These are phyloP conservation scores for Chrysolina haemoptera DNA, from an alignment of 2,888 invertebrate genomes.

Conservation along the genomic window DNA sequence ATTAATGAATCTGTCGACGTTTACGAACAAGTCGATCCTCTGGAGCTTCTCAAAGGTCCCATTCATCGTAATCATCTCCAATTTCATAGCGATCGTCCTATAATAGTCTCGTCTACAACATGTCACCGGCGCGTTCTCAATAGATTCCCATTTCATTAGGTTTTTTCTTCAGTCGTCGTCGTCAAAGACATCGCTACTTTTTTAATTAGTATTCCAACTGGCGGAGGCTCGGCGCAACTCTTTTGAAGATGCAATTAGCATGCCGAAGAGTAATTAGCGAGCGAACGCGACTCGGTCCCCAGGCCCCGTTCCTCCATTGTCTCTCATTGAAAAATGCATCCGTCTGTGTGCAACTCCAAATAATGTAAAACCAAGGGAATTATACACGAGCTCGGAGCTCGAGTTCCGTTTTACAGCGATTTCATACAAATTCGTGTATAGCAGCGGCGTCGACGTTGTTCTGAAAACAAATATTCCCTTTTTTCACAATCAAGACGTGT, in stretches of 20 bases:
- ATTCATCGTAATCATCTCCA: neutral
- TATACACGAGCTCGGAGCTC: conserved; percentile 49
- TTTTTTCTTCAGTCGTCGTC: conserved; percentile 15
- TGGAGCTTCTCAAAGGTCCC: neutral
- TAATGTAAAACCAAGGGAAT: conserved; percentile 55
- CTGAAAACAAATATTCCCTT: too few species aligned
- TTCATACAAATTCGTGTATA: conserved; percentile 22
- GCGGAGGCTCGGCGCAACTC: conserved; percentile 45
- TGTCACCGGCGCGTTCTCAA: neutral
- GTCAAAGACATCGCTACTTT: conserved; percentile 47
- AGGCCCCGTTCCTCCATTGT: conserved; percentile 33
- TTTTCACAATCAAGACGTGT: too few species aligned
- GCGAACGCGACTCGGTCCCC: conserved; percentile 34
- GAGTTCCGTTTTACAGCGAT: conserved; percentile 33
- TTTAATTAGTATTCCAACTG: conserved; percentile 59
- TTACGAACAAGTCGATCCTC: neutral
- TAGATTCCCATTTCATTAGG: conserved; percentile 1
- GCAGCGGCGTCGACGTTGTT: neutral
- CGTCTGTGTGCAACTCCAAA: conserved; percentile 54
- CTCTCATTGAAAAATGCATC: conserved; percentile 52
- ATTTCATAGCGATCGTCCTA: neutral
- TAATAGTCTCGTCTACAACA: neutral
- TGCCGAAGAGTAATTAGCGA: conserved; percentile 61
- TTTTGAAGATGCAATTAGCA: conserved; percentile 61
- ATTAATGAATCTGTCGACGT: neutral